Evolutionary conservation across 2,113 vertebrate genomes (phyloP).

Genomic region (Monopterus albus): DNA sequence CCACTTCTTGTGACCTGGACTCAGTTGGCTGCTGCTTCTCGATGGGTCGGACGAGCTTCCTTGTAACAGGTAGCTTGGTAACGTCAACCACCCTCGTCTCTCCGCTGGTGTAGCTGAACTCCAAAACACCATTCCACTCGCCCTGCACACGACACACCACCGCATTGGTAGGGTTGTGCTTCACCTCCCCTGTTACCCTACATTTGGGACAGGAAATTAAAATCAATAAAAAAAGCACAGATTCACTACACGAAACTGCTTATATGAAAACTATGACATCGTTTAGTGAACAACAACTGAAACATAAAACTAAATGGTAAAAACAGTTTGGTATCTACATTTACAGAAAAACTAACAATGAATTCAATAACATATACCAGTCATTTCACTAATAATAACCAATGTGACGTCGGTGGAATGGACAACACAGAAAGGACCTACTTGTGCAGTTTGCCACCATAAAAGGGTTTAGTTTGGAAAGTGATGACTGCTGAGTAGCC

Average conservation of each 20-base stretch:
- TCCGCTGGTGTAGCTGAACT: constrained; percentile 91
- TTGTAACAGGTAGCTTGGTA: constrained; percentile 88
- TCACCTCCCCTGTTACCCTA: constrained; percentile 95
- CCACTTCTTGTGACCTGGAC: constrained; percentile 85
- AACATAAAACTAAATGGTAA: no score
- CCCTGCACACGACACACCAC: constrained; percentile 95
- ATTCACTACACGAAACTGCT: no score
- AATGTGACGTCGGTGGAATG: no score
- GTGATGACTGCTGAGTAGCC: constrained; percentile 96
- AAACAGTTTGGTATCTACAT: no score
- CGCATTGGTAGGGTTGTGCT: constrained; percentile 88
- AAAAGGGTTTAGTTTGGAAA: constrained; percentile 98
- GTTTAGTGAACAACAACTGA: no score
- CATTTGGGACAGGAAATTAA: background rate
- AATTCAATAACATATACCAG: no score
- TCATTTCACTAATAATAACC: no score
- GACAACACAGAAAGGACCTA: constrained; percentile 64
- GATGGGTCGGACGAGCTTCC: constrained; percentile 88
- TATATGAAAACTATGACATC: no score
- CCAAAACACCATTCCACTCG: constrained; percentile 95
- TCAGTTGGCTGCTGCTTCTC: constrained; percentile 92
- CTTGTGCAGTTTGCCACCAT: constrained; percentile 96
- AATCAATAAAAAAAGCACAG: background rate
- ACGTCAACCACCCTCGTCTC: constrained; percentile 89
- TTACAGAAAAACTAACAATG: no score